Base-by-base conservation (phyloP, 2,888 invertebrate genomes). In the Anoncus sp. region DNA sequence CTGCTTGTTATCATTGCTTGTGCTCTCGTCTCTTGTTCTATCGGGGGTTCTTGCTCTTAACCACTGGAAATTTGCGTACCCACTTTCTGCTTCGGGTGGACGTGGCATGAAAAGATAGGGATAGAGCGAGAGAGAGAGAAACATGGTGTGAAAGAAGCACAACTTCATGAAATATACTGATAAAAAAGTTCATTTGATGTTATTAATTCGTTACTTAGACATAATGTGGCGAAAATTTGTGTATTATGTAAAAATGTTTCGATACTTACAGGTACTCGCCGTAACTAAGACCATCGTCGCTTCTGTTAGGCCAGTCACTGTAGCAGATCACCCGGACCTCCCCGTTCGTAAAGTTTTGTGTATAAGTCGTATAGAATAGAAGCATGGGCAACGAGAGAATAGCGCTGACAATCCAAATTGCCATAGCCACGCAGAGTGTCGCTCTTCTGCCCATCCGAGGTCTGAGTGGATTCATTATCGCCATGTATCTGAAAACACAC, bases 401-500 rank as follows among this genome's bases (percentile, higher is more conserved):
- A 10, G 95, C 94, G 35, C 97, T 97, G 81, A 95, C 93, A 0
- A 95, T 91, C 98, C 98, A 98, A 85, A 98, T 98, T 67, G 94
- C 93, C 5, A 95, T 93, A 0, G 97, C 97, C 81, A 98, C 95
- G 85, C 95, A 95, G 67, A 98, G 92, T 0, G 98, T 98, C 14
- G 95, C 94, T 27, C 95, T 93, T 87, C 96, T 95, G 27, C 98
- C 97, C 94, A 98, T 96, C 69, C 98, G 93, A 1, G 98, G 98
- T 79, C 95, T 94, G 77, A 98, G 92, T 0, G 98, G 98, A 87
- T 97, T 97, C 94, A 98, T 97, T 86, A 98, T 98, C 66, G 98
- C 98, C 92, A 97, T 96, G 90, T 98, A 98, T 89, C 98, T 98
- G 93, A 2, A 92, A 90, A 73, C 60, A 83, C 77, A 85, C 51